Base-by-base conservation (phyloP, 2,113 vertebrate genomes). In the Xenopus borealis region DNA sequence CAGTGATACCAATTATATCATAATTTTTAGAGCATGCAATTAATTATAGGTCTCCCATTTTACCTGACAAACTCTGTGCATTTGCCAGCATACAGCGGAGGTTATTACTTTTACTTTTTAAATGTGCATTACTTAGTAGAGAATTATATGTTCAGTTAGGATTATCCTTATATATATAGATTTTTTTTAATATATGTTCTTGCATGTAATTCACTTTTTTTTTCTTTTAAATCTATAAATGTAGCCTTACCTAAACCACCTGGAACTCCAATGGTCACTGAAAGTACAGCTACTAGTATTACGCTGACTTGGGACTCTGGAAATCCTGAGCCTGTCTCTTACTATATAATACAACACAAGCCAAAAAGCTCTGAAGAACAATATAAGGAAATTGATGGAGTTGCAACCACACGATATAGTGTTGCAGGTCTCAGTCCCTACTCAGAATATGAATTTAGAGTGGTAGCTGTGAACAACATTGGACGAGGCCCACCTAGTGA, bases 291-390 rank as follows among this genome's bases (percentile, higher is more conserved):
- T 23, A 99, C 97, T 58, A 99, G 97, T 88, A 98, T 99, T 82
- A 99, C 97, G 0, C 72, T 99, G 85, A 97, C 97, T 0, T 99
- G 97, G 97, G 97, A 99, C 85, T 99, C 97, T 62, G 97, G 97
- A 72, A 99, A 99, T 82, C 96, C 97, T 14, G 97, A 99, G 78
- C 97, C 96, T 0, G 94, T 99, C 78, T 95, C 97, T 79, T 98
- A 98, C 81, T 99, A 99, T 86, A 95, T 98, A 87, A 98, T 99
- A 79, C 96, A 98, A 69, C 96, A 98, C 89, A 96, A 95, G 85
- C 94, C 96, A 80, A 97, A 96, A 83, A 90, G 87, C 81, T 94
- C 95, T 0, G 97, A 98, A 61, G 96, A 98, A 86, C 83, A 83
- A 0, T 98, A 94, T 84, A 98, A 99, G 82, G 98, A 99, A 89